These are phyloP conservation scores for Bombyx huttoni DNA, from an alignment of 2,888 invertebrate genomes.

Conservation along the genomic window DNA sequence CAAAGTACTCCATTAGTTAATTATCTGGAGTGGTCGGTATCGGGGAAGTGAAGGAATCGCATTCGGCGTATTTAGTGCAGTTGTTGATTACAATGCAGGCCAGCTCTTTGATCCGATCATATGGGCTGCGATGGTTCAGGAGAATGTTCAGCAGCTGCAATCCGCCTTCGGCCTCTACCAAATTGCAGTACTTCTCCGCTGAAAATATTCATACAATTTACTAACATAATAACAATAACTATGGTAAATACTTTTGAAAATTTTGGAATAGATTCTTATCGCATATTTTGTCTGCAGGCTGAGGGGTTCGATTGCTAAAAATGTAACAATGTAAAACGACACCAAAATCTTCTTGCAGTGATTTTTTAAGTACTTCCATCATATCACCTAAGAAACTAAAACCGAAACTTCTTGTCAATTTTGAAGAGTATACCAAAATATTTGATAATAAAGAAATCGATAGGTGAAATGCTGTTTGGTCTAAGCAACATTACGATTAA, in stretches of 20 bases:
- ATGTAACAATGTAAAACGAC: too few relatives aligned
- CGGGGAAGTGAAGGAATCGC: constrained; percentile 13
- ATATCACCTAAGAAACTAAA: too few relatives aligned
- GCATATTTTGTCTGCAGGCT: too few relatives aligned
- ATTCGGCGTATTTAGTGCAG: constrained; percentile 52
- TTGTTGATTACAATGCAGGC: constrained; percentile 78
- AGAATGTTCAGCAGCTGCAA: constrained; percentile 79
- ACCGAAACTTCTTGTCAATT: too few relatives aligned
- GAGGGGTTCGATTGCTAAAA: too few relatives aligned
- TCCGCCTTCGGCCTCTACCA: constrained; percentile 91
- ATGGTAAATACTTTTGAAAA: background rate
- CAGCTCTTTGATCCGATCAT: constrained; percentile 77
- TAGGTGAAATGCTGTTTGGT: too few relatives aligned
- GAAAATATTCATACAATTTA: constrained; percentile 19
- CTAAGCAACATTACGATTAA: too few relatives aligned
- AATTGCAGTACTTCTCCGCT: constrained; percentile 93
- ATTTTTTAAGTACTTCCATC: too few relatives aligned
- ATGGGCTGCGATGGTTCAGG: constrained; percentile 75
- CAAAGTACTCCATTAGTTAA: constrained; percentile 47
- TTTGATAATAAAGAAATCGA: too few relatives aligned
- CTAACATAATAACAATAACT: background rate
- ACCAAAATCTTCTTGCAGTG: too few relatives aligned
- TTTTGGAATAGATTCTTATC: too few relatives aligned
- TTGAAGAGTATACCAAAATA: too few relatives aligned
- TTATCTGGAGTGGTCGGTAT: constrained; percentile 21